phyloP scores from a whole-genome alignment of 2,888 invertebrate species.

The Myopa tessellatipennis region DNA sequence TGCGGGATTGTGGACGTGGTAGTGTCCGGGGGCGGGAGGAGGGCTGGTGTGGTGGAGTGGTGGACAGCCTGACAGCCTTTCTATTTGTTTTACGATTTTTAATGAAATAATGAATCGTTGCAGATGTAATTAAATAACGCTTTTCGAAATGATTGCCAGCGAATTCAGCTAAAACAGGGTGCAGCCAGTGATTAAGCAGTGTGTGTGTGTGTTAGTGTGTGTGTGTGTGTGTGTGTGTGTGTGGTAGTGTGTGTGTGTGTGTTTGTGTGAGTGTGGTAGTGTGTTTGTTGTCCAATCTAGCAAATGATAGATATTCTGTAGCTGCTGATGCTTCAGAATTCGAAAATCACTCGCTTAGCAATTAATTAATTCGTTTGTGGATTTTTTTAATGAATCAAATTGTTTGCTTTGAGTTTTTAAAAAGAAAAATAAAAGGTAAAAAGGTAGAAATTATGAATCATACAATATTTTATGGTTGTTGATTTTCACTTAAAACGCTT shows the following conservation, averaged over 20 bases:
- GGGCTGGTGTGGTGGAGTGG: background rate
- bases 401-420: background rate
- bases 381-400: background rate
- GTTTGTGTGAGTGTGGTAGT: background rate
- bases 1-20: background rate
- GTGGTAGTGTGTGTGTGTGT: background rate
- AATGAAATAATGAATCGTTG: background rate
- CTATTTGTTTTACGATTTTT: background rate
- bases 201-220: background rate
- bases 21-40: background rate
- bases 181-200: background rate
- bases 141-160: background rate
- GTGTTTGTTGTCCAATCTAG: background rate
- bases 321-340: background rate
- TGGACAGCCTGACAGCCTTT: too few species aligned
- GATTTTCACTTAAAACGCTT: background rate
- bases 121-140: background rate
- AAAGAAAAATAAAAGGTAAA: background rate
- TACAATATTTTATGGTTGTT: background rate
- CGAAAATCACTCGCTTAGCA: background rate
- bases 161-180: background rate
- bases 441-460: too few species aligned
- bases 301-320: background rate
- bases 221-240: background rate
- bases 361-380: too few species aligned